Percentiles rank a stretch among this genome's conserved stretches.
Conservation (phyloP, 2,888 invertebrate species). For the Coelopa pilipes region DNA sequence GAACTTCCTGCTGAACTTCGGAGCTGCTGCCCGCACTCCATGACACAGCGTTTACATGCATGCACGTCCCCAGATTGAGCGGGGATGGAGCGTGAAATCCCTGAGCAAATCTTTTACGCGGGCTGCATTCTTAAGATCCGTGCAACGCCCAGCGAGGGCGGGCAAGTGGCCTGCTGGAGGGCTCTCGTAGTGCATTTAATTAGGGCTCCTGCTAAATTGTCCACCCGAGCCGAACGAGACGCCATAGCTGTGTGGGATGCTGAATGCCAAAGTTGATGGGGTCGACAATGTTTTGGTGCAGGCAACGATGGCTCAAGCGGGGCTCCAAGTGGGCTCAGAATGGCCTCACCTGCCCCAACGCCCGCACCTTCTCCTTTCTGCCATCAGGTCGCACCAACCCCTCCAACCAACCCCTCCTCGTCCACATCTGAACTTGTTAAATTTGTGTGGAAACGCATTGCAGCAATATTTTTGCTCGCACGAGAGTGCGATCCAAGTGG, state of each 20-base stretch:
- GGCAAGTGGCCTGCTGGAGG: slow-evolving; percentile 11
- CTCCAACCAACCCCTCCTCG: slow-evolving; percentile 33
- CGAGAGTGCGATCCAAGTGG: too few relatives aligned
- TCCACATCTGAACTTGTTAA: slow-evolving; percentile 40
- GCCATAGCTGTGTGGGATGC: too few relatives aligned
- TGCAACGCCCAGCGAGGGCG: slow-evolving; percentile 5
- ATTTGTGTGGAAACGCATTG: slow-evolving; percentile 47
- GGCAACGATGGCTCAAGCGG: too few relatives aligned
- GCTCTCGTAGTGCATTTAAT: slow-evolving; percentile 19
- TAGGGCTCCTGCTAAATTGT: slow-evolving; percentile 18
- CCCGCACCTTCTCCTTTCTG: not conserved
- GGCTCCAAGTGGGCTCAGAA: too few relatives aligned
- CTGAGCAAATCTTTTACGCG: slow-evolving; percentile 63
- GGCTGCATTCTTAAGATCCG: slow-evolving; percentile 60
- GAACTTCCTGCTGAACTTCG: slow-evolving; percentile 48
- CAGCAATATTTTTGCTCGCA: slow-evolving; percentile 41
- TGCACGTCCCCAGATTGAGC: slow-evolving; percentile 14
- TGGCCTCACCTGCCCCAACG: too few relatives aligned
- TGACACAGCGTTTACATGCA: slow-evolving; percentile 33
- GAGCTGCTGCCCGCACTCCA: too few relatives aligned
- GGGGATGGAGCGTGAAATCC: slow-evolving; percentile 50
- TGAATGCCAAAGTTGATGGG: too few relatives aligned
- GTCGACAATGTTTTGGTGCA: too few relatives aligned
- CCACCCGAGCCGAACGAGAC: not conserved
- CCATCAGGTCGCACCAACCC: not conserved